Base-by-base conservation (phyloP, 2,797 vertebrate species). In the Sebastes paucispinis region DNA sequence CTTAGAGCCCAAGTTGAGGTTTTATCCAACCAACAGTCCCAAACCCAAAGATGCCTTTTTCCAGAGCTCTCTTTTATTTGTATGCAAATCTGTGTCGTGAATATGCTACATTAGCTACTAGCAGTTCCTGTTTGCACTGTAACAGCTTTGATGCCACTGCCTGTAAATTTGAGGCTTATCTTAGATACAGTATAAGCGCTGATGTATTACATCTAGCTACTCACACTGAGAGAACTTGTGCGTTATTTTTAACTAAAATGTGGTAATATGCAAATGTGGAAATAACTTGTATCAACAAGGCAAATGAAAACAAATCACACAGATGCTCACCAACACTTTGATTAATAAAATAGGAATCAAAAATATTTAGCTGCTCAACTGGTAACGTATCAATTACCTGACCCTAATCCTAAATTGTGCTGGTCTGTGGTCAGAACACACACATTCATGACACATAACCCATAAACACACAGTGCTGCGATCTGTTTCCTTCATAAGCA, bases 401-500 rank as follows among this genome's bases (percentile, higher is more conserved):
- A 62, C 6, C 34, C 32, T 43, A 2, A 58, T 50, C 8, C 34
- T 27, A 8, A 50, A 36, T 22, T 14, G 14, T 39, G 24, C 18
- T 65, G 27, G 9, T 70, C 24, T 62, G 68, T 36, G 59, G 69
- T 65, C 16, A 62, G 58, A 81, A 77, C 67, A 77, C 64, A 70
- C 59, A 70, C 55, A 24, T 14, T 8, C 18, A 20, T 14, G 34
- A 34, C 69, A 34, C 59, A 73, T 31, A 66, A 16, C 11, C 11
- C 66, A 75, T 24, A 65, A n/a, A 80, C 36, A 80, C 29, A 27
- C 34, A 54, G 36, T 8, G 47, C 34, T 55, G 57, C 34, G 55
- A 71, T 77, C 65, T 2, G 58, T 68, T 84, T 73, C 69, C 63
- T 75, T 16, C 52, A 69, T n/a, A 32, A 80, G 82, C 57, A 84